Evolutionary conservation across 2,113 vertebrate species (phyloP), one percentile per base, ranked within the genome.

Genomic region (Chloropsis hardwickii): DNA sequence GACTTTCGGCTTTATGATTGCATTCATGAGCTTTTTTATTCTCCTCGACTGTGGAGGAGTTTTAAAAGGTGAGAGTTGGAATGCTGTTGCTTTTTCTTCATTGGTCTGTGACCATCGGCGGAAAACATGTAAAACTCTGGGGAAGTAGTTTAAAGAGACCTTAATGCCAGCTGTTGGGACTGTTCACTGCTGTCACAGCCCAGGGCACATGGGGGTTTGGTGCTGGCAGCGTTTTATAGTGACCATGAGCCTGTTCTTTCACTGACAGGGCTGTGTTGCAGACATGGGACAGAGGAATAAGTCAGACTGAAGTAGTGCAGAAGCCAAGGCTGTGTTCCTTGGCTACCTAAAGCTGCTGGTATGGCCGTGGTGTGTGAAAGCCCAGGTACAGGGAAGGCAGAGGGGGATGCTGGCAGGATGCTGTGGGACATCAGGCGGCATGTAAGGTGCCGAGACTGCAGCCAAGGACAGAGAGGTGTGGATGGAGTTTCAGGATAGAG

Each of bases 1-100:
- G 96, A 95, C 79, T 89, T 94, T 80, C 54, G 39, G 11, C 79
- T 93, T 90, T 42, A 23, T 69, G 35, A 82, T 65, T 93, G 45
- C 21, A 3, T 86, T 83, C 82, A 35, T 51, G 65, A 85, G 71
- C 14, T 72, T 65, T 69, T 54, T 69, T 69, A 51, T 37, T 64
- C 53, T 81, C 22, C 40, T 79, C 22, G 5, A 24, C 90, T 60
- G 42, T 29, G 66, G 83, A 83, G 51, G 40, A 89, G 56, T 87
- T 92, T 53, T 15, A 53, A 83, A 53, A 77, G 15, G 5, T 11
- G 14, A 51, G 25, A 57, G 25, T 21, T 47, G 14, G 11, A 60
- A 74, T 67, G 62, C 33, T 73, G 33, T 7, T 10, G 18, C 18
- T 80, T 27, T 64, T 66, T 57, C 23, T 44, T 72, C 2, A 0